A percentile compares a stretch with the other conserved stretches of the same genome.
Evolutionary conservation across 2,888 invertebrate species (phyloP).

Genomic region (Euplagia quadripunctaria): DNA sequence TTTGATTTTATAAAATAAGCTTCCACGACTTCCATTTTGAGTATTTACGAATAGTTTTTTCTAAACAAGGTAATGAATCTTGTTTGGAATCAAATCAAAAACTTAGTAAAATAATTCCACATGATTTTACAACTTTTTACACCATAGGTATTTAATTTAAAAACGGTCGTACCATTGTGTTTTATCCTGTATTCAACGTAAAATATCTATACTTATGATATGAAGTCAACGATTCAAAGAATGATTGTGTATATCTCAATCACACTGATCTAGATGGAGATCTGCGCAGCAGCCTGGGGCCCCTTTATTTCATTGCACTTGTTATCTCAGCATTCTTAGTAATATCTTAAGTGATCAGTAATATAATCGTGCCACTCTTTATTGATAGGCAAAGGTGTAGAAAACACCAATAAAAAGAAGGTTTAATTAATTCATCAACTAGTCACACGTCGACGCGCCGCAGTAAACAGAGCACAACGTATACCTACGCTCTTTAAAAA

Average conservation of each 20-base stretch:
- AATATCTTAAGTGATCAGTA: slow-evolving; percentile 14
- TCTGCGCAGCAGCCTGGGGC: slow-evolving; percentile 6
- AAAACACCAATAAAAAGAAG: neutral
- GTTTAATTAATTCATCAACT: neutral
- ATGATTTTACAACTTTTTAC: neutral
- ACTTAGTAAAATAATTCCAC: neutral
- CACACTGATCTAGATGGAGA: neutral
- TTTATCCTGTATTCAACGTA: neutral
- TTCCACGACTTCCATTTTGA: neutral
- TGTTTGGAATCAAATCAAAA: neutral
- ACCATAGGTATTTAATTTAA: neutral
- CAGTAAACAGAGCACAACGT: neutral
- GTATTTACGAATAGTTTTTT: neutral
- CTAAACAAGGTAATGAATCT: neutral
- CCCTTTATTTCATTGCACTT: slow-evolving; percentile 6
- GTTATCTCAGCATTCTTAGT: slow-evolving; percentile 15
- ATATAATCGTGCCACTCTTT: slow-evolving; percentile 10
- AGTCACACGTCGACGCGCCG: neutral
- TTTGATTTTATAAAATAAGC: neutral
- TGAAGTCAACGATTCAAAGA: neutral
- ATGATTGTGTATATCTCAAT: neutral
- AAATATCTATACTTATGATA: too few species aligned
- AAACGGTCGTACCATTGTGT: neutral
- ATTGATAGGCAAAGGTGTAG: slow-evolving; percentile 8
- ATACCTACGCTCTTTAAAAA: neutral